Evolutionary conservation across 2,888 invertebrate genomes (phyloP).

Genomic region (Phytoseiulus persimilis): DNA sequence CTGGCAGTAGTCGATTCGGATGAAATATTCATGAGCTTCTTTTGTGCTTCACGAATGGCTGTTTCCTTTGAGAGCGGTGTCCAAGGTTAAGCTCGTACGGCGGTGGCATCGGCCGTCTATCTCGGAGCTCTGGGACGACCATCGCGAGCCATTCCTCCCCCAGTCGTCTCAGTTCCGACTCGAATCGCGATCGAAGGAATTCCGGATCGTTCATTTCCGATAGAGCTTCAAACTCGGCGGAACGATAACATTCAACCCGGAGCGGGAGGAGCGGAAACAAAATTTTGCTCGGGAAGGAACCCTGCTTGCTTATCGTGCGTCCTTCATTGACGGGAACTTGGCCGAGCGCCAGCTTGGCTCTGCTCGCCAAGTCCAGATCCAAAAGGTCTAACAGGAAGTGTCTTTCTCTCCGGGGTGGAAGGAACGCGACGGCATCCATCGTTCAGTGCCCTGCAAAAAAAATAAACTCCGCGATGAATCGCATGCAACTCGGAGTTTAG

Average conservation of each 20-base stretch:
- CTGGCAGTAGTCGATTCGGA: not conserved
- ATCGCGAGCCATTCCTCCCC: not conserved
- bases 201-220: not conserved
- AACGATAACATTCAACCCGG: not conserved
- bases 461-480: too few relatives aligned
- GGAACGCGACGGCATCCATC: not conserved
- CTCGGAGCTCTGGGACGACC: not conserved
- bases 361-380: not conserved
- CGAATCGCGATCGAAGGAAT: not conserved
- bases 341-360: not conserved
- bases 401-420: not conserved
- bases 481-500: too few relatives aligned
- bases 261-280: not conserved
- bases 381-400: not conserved
- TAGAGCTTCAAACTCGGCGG: not conserved
- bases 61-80: not conserved
- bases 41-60: not conserved
- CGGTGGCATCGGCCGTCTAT: not conserved
- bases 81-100: not conserved
- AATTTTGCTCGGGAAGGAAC: not conserved
- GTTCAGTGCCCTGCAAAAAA: too few relatives aligned
- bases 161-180: too few relatives aligned
- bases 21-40: not conserved
- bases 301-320: not conserved
- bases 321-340: not conserved